Evolutionary conservation across 1,140 invertebrate genomes (phyloP), one percentile per base, ranked within the genome.

Genomic region (Brachionus calyciflorus): DNA sequence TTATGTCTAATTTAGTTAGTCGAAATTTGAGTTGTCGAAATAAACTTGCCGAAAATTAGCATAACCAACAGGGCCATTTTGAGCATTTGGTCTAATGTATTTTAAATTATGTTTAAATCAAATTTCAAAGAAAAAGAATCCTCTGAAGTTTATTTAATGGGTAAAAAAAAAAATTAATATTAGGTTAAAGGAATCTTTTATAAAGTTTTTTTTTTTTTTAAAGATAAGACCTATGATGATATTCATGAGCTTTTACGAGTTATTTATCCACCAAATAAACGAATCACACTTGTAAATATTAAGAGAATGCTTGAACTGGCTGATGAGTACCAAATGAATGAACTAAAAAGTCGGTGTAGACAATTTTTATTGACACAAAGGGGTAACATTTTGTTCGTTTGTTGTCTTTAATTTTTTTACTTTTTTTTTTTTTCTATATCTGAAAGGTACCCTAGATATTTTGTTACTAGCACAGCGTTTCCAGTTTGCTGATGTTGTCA

Each of bases 201-300:
- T n/a, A n/a, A n/a, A n/a, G n/a, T n/a, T n/a, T n/a, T n/a, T n/a
- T n/a, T n/a, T n/a, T n/a, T n/a, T n/a, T n/a, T n/a, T n/a, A 26
- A 24, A 60, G 73, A 76, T 24, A 76, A 76, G 17, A 26, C 26
- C 21, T 78, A 60, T 37, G 78, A 80, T 14, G 80, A 82, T 12
- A 78, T 82, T 49, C 77, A 69, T 4, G 81, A 82, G 73, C 76
- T 83, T 7, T 69, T 83, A 17, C 80, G 81, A 30, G 81, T 81
- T 75, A 83, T 83, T 41, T 83, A 83, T 69, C 80, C 82, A 26
- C 79, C 80, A 60, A 82, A 82, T 48, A 81, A 81, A 77, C 76
- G 80, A 14, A 81, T 82, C 7, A 79, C 79, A 63, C 80, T 79
- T 80, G 60, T 44, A 21, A 55, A 63, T 37, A 40, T 78, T 12